Percentiles rank a stretch among this genome's conserved stretches.
Conservation (phyloP, 2,113 vertebrate genomes). For the Micronycteris hirsuta region DNA sequence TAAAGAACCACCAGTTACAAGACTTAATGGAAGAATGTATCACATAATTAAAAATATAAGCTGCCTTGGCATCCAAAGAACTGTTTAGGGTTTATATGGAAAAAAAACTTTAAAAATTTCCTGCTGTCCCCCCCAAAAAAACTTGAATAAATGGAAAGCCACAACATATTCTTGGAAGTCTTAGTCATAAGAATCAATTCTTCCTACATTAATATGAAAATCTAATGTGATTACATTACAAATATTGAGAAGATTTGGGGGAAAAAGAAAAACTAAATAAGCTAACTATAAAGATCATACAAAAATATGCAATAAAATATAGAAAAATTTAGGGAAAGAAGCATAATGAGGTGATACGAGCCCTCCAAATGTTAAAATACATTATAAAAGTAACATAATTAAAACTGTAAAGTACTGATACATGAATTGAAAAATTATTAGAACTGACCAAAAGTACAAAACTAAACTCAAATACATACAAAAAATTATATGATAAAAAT, state of each 20-base stretch:
- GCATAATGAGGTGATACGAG: neutral
- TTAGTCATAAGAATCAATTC: neutral
- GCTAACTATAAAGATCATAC: neutral
- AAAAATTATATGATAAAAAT: neutral
- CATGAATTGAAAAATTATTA: neutral
- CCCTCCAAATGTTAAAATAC: neutral
- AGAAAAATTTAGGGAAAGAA: neutral
- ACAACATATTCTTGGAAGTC: neutral
- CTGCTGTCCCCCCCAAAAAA: neutral
- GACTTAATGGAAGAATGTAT: neutral
- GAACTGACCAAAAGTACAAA: neutral
- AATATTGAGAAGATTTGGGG: neutral
- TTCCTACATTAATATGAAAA: neutral
- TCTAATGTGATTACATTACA: neutral
- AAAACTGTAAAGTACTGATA: neutral
- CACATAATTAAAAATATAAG: neutral
- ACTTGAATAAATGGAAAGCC: neutral
- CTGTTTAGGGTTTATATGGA: neutral
- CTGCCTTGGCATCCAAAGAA: neutral
- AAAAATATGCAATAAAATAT: neutral
- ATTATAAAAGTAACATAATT: neutral
- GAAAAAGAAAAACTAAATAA: neutral
- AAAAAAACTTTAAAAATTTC: neutral
- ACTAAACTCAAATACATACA: neutral
- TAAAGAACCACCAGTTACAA: constrained; percentile 4